These are phyloP conservation scores for Hofmannophila pseudospretella DNA, from an alignment of 2,888 invertebrate species.

Conservation along the genomic window DNA sequence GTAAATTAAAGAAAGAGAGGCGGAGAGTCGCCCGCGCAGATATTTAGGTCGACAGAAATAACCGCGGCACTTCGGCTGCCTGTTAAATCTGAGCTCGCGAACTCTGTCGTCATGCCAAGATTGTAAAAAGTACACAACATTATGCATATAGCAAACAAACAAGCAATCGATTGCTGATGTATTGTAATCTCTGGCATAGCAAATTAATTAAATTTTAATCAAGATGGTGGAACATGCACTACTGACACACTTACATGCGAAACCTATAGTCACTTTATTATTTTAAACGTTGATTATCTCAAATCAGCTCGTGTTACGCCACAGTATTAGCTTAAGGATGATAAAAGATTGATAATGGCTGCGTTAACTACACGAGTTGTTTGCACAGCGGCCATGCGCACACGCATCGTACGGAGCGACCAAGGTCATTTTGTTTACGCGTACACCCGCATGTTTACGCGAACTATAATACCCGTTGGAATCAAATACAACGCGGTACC, in stretches of 20 bases:
- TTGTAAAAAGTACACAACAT: constrained; percentile 1
- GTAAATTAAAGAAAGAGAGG: constrained; percentile 32
- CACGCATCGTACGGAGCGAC: constrained; percentile 36
- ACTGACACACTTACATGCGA: background rate
- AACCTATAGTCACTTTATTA: background rate
- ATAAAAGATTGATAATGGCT: constrained; percentile 42
- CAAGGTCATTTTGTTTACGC: constrained; percentile 72
- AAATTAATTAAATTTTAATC: background rate
- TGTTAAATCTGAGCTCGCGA: constrained; percentile 31
- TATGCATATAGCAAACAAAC: too few species aligned
- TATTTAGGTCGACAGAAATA: constrained; percentile 75
- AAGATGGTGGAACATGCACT: background rate
- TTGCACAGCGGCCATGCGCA: constrained; percentile 45
- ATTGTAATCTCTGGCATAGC: background rate
- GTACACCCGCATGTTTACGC: constrained; percentile 18
- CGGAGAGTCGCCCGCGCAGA: constrained; percentile 44
- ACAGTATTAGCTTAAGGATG: constrained; percentile 11
- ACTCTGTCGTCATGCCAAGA: constrained; percentile 3
- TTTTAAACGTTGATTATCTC: constrained; percentile 1
- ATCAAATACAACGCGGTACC: constrained; percentile 26
- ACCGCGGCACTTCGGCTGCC: constrained; percentile 45
- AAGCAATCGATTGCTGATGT: background rate
- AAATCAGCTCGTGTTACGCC: constrained; percentile 10
- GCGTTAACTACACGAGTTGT: constrained; percentile 45
- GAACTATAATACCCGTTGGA: constrained; percentile 42